Conservation (phyloP, 1,140 invertebrate genomes). For the Euglossa dilemma region DNA sequence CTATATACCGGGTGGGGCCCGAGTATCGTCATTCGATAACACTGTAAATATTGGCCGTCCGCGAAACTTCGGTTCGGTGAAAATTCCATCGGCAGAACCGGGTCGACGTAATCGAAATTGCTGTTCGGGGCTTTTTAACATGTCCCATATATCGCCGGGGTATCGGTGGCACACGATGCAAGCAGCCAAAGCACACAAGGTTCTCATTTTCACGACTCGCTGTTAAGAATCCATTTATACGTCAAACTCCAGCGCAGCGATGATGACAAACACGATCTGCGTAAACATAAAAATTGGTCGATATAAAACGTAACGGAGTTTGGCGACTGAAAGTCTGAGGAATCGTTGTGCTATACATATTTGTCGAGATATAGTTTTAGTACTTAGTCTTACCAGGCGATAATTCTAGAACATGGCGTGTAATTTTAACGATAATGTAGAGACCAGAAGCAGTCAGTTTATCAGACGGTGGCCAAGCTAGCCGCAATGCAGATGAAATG, state of each 20-base stretch:
- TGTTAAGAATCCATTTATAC: too few species aligned
- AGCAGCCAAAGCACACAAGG: too few species aligned
- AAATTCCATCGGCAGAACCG: not conserved
- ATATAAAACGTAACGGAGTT: too few species aligned
- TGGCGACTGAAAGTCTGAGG: too few species aligned
- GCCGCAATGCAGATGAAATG: conserved; percentile 32
- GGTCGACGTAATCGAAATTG: not conserved
- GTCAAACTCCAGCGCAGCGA: too few species aligned
- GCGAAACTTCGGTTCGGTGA: not conserved
- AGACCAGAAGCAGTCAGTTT: too few species aligned
- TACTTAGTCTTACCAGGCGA: not conserved
- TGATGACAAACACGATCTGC: too few species aligned
- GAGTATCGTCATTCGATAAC: not conserved
- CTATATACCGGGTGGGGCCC: not conserved
- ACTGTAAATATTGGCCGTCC: not conserved
- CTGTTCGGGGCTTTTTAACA: not conserved
- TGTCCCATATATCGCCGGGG: too few species aligned
- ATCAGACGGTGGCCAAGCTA: not conserved
- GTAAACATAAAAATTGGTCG: too few species aligned
- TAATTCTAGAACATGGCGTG: not conserved
- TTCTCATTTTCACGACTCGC: too few species aligned
- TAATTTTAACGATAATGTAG: not conserved
- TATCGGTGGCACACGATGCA: too few species aligned
- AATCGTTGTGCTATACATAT: too few species aligned
- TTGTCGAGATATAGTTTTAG: not conserved